phyloP scores from a whole-genome alignment of 2,113 vertebrate genomes.

The Sinocyclocheilus anophthalmus region DNA sequence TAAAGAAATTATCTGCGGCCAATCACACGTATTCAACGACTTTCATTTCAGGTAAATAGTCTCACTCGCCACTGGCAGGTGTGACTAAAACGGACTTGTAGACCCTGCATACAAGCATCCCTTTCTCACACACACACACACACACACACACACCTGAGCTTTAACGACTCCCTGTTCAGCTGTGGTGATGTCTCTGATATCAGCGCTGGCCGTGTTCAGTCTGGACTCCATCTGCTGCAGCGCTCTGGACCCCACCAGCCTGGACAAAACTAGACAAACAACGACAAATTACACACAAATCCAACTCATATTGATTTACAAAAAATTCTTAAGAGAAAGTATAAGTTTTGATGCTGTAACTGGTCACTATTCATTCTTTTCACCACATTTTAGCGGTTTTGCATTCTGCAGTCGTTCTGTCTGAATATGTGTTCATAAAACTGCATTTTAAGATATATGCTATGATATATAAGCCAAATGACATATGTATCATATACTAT shows the following conservation, averaged over 20 bases:
- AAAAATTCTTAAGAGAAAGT: not conserved
- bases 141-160: slow-evolving; percentile 68
- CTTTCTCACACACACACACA: slow-evolving; percentile 37
- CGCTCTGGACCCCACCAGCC: not conserved
- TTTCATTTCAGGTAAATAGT: too few species aligned
- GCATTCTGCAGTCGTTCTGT: not conserved
- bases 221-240: slow-evolving; percentile 76
- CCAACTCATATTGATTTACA: not conserved
- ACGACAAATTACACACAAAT: not conserved
- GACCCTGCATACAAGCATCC: not conserved
- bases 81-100: not conserved
- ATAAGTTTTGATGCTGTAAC: not conserved
- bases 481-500: too few species aligned
- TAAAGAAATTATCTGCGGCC: too few species aligned
- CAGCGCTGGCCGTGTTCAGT: slow-evolving; percentile 63
- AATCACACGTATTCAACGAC: too few species aligned
- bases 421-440: not conserved
- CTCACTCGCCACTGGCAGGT: too few species aligned
- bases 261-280: slow-evolving; percentile 16
- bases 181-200: slow-evolving; percentile 72
- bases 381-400: not conserved
- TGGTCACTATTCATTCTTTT: not conserved
- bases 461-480: too few species aligned
- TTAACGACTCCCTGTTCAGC: slow-evolving; percentile 77
- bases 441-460: too few species aligned